Percentiles rank a stretch among this genome's conserved stretches.
Evolutionary conservation across 2,113 vertebrate species (phyloP).

Genomic region (Tricholaema leucomelas): DNA sequence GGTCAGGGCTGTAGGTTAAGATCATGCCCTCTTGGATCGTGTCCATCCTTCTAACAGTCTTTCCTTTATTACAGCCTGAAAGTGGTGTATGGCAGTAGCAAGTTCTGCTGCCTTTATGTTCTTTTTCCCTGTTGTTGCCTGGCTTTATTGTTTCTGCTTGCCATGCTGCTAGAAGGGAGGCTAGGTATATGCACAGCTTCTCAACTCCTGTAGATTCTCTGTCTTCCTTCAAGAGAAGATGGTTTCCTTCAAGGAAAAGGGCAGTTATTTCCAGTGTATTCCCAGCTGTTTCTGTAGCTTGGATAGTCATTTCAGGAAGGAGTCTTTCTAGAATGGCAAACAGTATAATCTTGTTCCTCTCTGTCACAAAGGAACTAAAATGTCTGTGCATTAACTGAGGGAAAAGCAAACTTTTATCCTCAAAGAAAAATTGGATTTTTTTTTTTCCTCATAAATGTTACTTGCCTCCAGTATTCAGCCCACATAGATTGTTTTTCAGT

Average conservation of each 20-base stretch:
- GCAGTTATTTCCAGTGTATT: background rate
- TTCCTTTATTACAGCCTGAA: background rate
- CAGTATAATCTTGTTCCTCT: background rate
- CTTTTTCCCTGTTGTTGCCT: background rate
- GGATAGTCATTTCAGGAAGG: background rate
- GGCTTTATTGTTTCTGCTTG: background rate
- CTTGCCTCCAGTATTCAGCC: background rate
- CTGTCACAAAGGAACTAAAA: background rate
- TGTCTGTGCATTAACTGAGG: background rate
- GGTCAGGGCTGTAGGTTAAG: background rate
- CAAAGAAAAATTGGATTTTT: background rate
- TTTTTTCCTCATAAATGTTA: background rate
- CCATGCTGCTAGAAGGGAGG: accelerated
- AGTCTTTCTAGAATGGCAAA: background rate
- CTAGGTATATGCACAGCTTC: background rate
- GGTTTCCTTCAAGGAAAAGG: background rate
- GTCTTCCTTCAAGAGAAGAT: background rate
- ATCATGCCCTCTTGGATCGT: background rate
- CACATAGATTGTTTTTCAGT: background rate
- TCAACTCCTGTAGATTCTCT: background rate
- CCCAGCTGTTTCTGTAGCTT: background rate
- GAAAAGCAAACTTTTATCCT: background rate
- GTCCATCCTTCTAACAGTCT: background rate
- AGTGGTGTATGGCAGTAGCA: background rate
- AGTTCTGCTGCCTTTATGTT: background rate